Percentiles rank a stretch among this genome's conserved stretches.
phyloP scores from a whole-genome alignment of 2,888 invertebrate genomes.

The Coenonympha arcania region DNA sequence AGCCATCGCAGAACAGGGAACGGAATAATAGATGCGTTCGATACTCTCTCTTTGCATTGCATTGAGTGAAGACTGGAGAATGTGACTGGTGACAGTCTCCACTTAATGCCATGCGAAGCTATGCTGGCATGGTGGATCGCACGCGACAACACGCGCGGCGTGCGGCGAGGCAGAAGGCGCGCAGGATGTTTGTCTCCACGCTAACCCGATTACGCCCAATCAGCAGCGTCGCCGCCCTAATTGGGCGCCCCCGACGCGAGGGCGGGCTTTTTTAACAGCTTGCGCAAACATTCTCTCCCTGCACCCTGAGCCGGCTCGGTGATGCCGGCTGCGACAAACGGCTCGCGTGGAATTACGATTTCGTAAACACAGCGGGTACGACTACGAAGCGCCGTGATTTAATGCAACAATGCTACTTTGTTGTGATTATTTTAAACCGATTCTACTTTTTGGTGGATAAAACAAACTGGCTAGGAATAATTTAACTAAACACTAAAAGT shows the following conservation, averaged over 20 bases:
- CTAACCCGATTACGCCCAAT: conserved; percentile 73
- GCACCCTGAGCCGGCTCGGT: conserved; percentile 18
- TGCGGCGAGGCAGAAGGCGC: conserved; percentile 27
- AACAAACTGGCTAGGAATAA: neutral
- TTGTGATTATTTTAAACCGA: too few relatives aligned
- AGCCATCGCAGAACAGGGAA: too few relatives aligned
- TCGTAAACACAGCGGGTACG: conserved; percentile 8
- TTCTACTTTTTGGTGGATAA: neutral
- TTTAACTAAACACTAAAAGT: too few relatives aligned
- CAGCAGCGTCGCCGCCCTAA: conserved; percentile 70
- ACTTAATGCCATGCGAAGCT: too few relatives aligned
- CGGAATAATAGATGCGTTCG: too few relatives aligned
- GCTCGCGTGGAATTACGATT: conserved; percentile 13
- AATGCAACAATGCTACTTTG: too few relatives aligned
- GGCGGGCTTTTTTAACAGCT: conserved; percentile 70
- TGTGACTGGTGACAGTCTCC: too few relatives aligned
- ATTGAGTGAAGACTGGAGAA: too few relatives aligned
- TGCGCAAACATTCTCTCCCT: conserved; percentile 53
- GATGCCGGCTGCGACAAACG: conserved; percentile 20
- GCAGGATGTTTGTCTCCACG: conserved; percentile 56
- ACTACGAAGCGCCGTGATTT: neutral
- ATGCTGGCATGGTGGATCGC: neutral
- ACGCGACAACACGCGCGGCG: conserved; percentile 7
- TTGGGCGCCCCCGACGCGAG: conserved; percentile 64
- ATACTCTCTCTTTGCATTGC: too few relatives aligned